A percentile compares a stretch with the other conserved stretches of the same genome.
Evolutionary conservation across 1,140 invertebrate genomes (phyloP).

Genomic region (Euura lappo): DNA sequence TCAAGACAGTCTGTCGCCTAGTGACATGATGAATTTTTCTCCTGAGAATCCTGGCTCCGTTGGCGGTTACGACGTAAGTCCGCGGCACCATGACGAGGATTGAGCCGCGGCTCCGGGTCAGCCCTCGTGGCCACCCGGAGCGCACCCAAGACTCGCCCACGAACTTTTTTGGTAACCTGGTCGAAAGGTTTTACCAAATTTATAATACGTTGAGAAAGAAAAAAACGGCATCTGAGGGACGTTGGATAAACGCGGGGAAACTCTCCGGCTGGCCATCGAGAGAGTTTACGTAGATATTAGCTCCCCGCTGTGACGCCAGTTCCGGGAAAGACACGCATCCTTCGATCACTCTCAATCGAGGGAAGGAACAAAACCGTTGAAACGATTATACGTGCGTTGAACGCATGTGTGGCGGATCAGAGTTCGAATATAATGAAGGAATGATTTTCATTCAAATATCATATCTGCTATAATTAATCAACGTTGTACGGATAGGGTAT

Average conservation of each 20-base stretch:
- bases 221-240: not conserved
- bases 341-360: too few relatives aligned
- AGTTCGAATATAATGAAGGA: too few relatives aligned
- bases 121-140: conserved; percentile 59
- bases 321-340: too few relatives aligned
- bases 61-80: conserved; percentile 64
- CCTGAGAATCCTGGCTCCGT: conserved; percentile 62
- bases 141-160: conserved; percentile 45
- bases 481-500: too few relatives aligned
- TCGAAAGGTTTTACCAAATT: not conserved
- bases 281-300: not conserved
- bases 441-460: too few relatives aligned
- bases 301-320: too few relatives aligned
- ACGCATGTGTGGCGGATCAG: too few relatives aligned
- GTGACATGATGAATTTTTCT: conserved; percentile 63
- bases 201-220: too few relatives aligned
- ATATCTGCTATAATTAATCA: too few relatives aligned
- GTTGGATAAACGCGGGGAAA: not conserved
- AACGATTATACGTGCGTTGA: too few relatives aligned
- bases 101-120: conserved; percentile 66
- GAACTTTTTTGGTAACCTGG: conserved; percentile 53
- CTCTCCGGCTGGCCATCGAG: conserved; percentile 23
- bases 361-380: too few relatives aligned
- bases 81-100: conserved; percentile 67
- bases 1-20: conserved; percentile 63